phyloP scores from a whole-genome alignment of 1,140 invertebrate species.

The Acromyrmex echinatior region DNA sequence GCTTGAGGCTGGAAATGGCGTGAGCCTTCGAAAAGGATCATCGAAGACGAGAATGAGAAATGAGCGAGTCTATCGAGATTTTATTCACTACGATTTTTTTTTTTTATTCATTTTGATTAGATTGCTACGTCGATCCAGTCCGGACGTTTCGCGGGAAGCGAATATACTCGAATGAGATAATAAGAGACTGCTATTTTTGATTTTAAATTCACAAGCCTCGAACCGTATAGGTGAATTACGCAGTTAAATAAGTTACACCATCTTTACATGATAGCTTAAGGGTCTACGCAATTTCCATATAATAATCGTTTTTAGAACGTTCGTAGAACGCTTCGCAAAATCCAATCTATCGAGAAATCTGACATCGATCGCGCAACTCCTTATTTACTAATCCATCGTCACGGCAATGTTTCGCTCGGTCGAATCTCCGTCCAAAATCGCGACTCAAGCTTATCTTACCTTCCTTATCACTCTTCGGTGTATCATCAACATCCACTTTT shows the following conservation, averaged over 20 bases:
- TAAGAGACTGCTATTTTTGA: background rate
- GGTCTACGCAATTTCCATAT: conserved; percentile 1
- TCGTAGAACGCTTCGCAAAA: background rate
- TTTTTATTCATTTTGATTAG: background rate
- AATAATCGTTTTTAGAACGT: conserved; percentile 18
- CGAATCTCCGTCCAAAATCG: conserved; percentile 14
- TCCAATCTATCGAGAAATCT: conserved; percentile 1
- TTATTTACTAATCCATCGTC: conserved; percentile 33
- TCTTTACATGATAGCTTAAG: background rate
- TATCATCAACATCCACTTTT: conserved; percentile 55
- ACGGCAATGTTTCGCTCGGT: conserved; percentile 27
- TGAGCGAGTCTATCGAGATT: background rate
- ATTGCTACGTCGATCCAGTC: background rate
- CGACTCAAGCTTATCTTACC: background rate
- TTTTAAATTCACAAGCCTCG: conserved; percentile 9
- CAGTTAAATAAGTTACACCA: background rate
- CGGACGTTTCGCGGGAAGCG: background rate
- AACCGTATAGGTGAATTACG: conserved; percentile 1
- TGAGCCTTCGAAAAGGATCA: conserved; percentile 2
- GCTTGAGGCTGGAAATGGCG: conserved; percentile 20
- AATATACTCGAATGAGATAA: conserved; percentile 1
- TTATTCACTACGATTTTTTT: background rate
- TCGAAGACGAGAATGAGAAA: background rate
- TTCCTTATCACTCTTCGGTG: background rate
- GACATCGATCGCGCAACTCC: conserved; percentile 35